A percentile compares a stretch with the other conserved stretches of the same genome.
phyloP scores from a whole-genome alignment of 2,888 invertebrate species.

The Rhabditophanes sp. region DNA sequence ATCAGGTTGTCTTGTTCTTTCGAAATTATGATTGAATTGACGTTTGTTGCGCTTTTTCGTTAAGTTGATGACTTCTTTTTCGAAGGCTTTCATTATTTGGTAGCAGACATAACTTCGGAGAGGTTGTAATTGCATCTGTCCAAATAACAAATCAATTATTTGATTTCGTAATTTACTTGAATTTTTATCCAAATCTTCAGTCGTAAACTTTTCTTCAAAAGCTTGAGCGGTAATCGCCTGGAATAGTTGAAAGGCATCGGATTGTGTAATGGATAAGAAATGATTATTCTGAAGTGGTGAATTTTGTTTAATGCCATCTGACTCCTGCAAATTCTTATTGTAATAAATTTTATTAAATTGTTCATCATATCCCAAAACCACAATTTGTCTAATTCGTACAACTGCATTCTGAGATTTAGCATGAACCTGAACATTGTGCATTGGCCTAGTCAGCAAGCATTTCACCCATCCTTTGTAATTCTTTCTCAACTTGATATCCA shows the following conservation, averaged over 20 bases:
- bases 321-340: too few relatives aligned
- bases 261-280: constrained; percentile 44
- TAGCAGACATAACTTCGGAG: constrained; percentile 40
- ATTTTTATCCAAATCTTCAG: constrained; percentile 25
- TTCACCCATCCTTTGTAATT: too few relatives aligned
- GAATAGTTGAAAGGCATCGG: constrained; percentile 52
- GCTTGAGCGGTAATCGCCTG: constrained; percentile 75
- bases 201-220: constrained; percentile 32
- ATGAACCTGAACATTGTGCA: too few relatives aligned
- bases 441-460: too few relatives aligned
- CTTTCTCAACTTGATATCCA: too few relatives aligned
- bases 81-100: constrained; percentile 38
- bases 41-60: too few relatives aligned
- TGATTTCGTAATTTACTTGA: constrained; percentile 25
- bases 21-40: too few relatives aligned
- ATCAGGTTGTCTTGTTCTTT: too few relatives aligned
- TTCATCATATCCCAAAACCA: constrained; percentile 8
- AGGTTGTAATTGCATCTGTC: constrained; percentile 38
- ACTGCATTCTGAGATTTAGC: constrained; percentile 9
- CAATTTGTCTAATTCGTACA: constrained; percentile 15
- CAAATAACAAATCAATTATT: constrained; percentile 41
- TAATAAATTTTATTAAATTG: too few relatives aligned
- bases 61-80: constrained; percentile 14
- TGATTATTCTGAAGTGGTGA: too few relatives aligned
- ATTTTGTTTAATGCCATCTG: too few relatives aligned